Evolutionary conservation across 64 coral and sea anemone species (phyloP), one percentile per base, ranked within the genome.

Genomic region (Porites lutea): DNA sequence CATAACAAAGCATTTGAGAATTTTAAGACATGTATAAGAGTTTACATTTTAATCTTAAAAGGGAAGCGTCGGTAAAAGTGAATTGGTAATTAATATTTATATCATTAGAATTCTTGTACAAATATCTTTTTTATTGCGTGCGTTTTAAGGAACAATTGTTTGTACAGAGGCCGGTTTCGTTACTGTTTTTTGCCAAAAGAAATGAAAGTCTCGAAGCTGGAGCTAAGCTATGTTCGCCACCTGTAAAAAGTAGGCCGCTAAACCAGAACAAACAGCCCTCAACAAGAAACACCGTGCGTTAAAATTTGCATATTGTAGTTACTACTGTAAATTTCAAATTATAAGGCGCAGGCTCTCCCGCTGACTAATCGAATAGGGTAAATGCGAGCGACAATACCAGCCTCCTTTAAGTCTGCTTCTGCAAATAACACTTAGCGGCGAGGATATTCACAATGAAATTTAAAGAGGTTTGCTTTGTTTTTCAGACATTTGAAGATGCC

Each of bases 301-400:
- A 66, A 81, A 84, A 68, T 84, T 84, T 51, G n/a, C 81, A 84
- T 84, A 68, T 69, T 13, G 69, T 19, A 51, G 27, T 37, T 76
- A 50, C 47, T 76, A 76, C 13, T 57, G 47, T 76, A 37, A 1
- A 37, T 37, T 74, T 15, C 6, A 50, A 51, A 76, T 76, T 76
- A 49, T 52, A 50, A 47, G 37, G 12, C 43, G 73, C 47, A 50
- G 51, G 73, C 13, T 76, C 48, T 19, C 19, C 58, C 18, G 23
- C 62, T 49, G 61, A 20, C 45, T 68, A 52, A 63, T 84, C 45
- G 27, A 19, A 22, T 84, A 47, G 14, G 62, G 48, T 52, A 46
- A 69, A 57, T 57, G 5, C 54, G 54, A 57, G 5, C 1, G 54
- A 57, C 7, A 57, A 18, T 60, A 51, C 51, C 51, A 0, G 73